Evolutionary conservation across 2,113 vertebrate species (phyloP).

Genomic region (Cranoglanis bouderius): DNA sequence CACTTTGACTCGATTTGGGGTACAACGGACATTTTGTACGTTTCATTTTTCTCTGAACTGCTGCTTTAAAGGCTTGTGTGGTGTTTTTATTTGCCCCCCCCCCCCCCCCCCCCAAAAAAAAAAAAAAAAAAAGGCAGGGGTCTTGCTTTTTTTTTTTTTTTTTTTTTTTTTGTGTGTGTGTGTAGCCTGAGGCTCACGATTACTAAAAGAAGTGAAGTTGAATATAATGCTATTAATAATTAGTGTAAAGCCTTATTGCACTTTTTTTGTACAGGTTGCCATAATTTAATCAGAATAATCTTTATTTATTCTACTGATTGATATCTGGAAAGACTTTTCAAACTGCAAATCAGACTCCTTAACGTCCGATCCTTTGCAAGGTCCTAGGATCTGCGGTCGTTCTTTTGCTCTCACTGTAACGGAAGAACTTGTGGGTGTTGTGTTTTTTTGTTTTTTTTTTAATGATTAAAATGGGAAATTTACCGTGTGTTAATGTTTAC

Average conservation of each 20-base stretch:
- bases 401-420: conserved; percentile 21
- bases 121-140: not conserved
- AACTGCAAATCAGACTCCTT: not conserved
- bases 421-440: not conserved
- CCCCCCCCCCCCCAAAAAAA: too few relatives aligned
- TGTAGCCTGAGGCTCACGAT: conserved; percentile 6
- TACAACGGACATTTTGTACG: not conserved
- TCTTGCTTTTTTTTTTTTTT: not conserved
- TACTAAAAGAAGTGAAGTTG: conserved; percentile 9
- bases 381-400: conserved; percentile 16
- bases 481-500: conserved; percentile 28
- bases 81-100: not conserved
- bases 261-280: conserved; percentile 50
- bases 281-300: conserved; percentile 42
- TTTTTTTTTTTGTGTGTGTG: not conserved
- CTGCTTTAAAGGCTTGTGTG: not conserved
- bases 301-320: conserved; percentile 46
- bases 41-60: not conserved
- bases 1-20: not conserved
- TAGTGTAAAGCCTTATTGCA: conserved; percentile 56
- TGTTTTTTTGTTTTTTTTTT: conserved; percentile 5
- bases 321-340: not conserved
- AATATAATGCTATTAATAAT: conserved; percentile 1
- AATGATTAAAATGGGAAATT: not conserved
- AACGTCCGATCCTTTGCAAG: not conserved